These are phyloP conservation scores for Myopa tessellatipennis DNA, from an alignment of 2,888 invertebrate genomes.

Conservation along the genomic window DNA sequence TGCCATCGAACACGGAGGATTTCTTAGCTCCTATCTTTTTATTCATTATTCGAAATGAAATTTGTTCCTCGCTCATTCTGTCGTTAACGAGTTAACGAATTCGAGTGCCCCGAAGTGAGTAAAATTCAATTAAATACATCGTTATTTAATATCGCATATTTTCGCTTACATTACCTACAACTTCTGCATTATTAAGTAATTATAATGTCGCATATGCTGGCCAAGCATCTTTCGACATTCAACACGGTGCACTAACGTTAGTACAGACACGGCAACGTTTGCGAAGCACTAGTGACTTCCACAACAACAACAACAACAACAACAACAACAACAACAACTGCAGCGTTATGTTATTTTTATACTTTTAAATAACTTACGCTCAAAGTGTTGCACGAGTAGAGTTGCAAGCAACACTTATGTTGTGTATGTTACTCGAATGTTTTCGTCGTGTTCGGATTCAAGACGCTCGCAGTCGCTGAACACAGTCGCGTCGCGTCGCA, in stretches of 20 bases:
- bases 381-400: conserved; percentile 37
- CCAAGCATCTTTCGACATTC: neutral
- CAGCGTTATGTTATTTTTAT: neutral
- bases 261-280: neutral
- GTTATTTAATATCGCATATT: conserved; percentile 42
- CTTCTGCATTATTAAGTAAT: conserved; percentile 36
- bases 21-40: too few relatives aligned
- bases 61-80: neutral
- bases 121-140: conserved; percentile 50
- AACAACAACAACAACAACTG: neutral
- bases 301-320: conserved; percentile 7
- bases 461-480: neutral
- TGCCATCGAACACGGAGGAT: too few relatives aligned
- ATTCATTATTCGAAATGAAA: too few relatives aligned
- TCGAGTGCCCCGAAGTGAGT: conserved; percentile 13
- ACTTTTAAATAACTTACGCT: conserved; percentile 39
- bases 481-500: neutral
- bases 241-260: conserved; percentile 21
- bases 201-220: conserved; percentile 34
- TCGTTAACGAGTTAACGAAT: neutral
- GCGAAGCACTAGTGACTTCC: neutral
- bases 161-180: conserved; percentile 25
- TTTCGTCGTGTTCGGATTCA: neutral
- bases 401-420: conserved; percentile 21
- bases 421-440: neutral